These are phyloP conservation scores for Semotilus atromaculatus DNA, from an alignment of 2,797 vertebrate species.

Conservation along the genomic window DNA sequence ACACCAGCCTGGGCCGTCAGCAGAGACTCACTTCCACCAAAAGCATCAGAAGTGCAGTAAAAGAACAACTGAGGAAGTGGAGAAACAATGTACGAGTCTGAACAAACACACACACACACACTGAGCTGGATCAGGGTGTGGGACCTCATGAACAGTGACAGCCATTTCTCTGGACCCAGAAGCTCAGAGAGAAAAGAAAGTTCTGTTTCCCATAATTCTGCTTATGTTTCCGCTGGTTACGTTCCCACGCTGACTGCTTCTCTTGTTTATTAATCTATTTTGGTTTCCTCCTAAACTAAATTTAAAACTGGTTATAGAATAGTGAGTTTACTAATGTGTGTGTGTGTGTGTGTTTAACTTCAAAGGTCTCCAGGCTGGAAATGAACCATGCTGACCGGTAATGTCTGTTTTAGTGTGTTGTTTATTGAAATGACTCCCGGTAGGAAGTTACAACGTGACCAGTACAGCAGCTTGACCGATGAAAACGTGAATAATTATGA, in stretches of 20 bases:
- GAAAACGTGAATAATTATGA: conserved; percentile 20
- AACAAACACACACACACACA: conserved; percentile 49
- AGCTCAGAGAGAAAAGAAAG: conserved; percentile 65
- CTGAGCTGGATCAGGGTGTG: conserved; percentile 65
- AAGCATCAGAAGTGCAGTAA: conserved; percentile 65
- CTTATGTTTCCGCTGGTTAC: conserved; percentile 69
- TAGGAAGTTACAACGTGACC: conserved; percentile 41
- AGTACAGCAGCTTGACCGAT: background rate
- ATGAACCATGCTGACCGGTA: conserved; percentile 56
- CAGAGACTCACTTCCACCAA: conserved; percentile 66
- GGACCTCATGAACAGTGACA: conserved; percentile 58
- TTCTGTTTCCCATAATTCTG: conserved; percentile 72
- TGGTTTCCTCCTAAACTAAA: conserved; percentile 62
- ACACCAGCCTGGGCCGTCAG: conserved; percentile 57
- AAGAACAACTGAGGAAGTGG: conserved; percentile 72
- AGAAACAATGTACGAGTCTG: conserved; percentile 76
- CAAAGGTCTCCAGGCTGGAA: conserved; percentile 60
- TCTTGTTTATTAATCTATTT: conserved; percentile 65
- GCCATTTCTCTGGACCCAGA: conserved; percentile 49
- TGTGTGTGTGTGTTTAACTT: conserved; percentile 65
- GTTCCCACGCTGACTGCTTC: conserved; percentile 64
- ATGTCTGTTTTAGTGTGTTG: conserved; percentile 53
- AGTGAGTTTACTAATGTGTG: conserved; percentile 32
- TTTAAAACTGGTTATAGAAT: conserved; percentile 19
- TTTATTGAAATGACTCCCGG: conserved; percentile 38